Evolutionary conservation across 2,888 invertebrate species (phyloP).

Genomic region (Clusia tigrina): DNA sequence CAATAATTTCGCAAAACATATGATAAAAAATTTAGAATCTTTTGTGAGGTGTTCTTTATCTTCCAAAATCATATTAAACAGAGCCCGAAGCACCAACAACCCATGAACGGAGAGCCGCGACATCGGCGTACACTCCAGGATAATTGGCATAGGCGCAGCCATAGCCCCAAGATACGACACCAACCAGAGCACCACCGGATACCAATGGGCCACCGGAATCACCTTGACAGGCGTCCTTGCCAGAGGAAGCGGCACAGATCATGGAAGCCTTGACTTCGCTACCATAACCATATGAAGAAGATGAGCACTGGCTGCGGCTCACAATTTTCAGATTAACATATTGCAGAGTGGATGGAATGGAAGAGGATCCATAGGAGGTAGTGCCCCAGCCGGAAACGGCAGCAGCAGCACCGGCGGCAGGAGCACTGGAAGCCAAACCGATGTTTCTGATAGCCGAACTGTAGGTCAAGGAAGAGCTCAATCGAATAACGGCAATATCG

Average conservation of each 20-base stretch:
- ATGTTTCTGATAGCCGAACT: conserved; percentile 63
- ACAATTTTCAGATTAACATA: conserved; percentile 64
- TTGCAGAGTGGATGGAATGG: conserved; percentile 60
- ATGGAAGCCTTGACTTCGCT: conserved; percentile 31
- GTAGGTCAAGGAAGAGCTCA: conserved; percentile 63
- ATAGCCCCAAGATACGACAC: conserved; percentile 42
- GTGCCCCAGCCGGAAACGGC: conserved; percentile 51
- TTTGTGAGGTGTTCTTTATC: conserved; percentile 23
- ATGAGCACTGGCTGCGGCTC: conserved; percentile 58
- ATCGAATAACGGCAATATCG: conserved; percentile 68
- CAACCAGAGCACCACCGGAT: conserved; percentile 31
- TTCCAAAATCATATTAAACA: too few species aligned
- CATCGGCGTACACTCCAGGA: conserved; percentile 42
- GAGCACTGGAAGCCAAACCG: conserved; percentile 55
- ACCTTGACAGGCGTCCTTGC: conserved; percentile 41
- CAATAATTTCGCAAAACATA: too few species aligned
- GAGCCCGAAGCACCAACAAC: conserved; percentile 10
- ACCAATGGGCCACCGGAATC: conserved; percentile 45
- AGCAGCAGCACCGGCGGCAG: conserved; percentile 41
- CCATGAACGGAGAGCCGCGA: conserved; percentile 36
- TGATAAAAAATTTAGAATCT: conserved; percentile 15
- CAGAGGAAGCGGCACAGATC: conserved; percentile 38
- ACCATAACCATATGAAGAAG: conserved; percentile 58
- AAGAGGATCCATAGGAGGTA: conserved; percentile 43
- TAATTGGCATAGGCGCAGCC: conserved; percentile 39